Conservation (phyloP, 1,140 invertebrate genomes). For the Aphis craccivora region DNA sequence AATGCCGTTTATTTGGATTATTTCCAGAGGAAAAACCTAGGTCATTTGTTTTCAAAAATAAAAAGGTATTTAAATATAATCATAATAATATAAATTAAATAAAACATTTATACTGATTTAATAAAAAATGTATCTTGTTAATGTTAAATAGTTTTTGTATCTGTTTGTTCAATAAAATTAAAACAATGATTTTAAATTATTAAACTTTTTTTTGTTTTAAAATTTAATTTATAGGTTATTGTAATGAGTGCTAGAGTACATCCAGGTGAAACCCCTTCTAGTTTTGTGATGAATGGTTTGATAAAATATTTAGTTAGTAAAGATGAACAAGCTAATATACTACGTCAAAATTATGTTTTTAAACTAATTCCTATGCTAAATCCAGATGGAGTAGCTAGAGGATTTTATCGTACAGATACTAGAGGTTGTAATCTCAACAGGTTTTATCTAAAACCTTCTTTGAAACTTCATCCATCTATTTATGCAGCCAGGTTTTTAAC, state of each 20-base stretch:
- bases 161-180: background rate
- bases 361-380: slow-evolving; percentile 93
- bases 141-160: background rate
- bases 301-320: slow-evolving; percentile 79
- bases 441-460: slow-evolving; percentile 80
- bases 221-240: slow-evolving; percentile 69
- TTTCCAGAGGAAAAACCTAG: slow-evolving; percentile 77
- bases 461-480: slow-evolving; percentile 81
- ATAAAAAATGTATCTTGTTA: background rate
- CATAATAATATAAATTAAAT: background rate
- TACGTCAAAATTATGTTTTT: slow-evolving; percentile 85
- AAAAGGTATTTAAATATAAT: slow-evolving; percentile 69
- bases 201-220: background rate
- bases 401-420: slow-evolving; percentile 89
- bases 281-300: slow-evolving; percentile 93
- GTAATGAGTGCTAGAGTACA: slow-evolving; percentile 91
- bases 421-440: slow-evolving; percentile 89
- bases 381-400: slow-evolving; percentile 89
- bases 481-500: slow-evolving; percentile 72
- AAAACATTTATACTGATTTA: background rate
- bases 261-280: slow-evolving; percentile 92
- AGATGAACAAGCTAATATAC: slow-evolving; percentile 75
- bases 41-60: slow-evolving; percentile 76
- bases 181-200: background rate
- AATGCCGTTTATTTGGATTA: slow-evolving; percentile 76